Evolutionary conservation across 2,113 vertebrate genomes (phyloP).

Genomic region (Dipodomys ordii): DNA sequence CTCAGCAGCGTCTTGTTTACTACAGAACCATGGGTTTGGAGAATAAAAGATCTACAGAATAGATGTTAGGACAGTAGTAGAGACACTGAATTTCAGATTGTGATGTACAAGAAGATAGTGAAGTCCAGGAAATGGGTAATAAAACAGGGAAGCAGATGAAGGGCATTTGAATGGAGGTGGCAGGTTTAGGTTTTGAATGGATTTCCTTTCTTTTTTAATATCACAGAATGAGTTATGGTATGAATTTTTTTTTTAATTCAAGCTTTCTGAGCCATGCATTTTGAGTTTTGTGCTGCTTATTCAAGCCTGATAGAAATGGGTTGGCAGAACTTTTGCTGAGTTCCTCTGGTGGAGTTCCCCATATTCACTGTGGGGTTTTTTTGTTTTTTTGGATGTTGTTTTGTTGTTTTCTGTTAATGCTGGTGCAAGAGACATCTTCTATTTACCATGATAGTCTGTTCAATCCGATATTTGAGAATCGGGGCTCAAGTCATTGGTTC

Average conservation of each 20-base stretch:
- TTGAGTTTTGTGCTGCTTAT: background rate
- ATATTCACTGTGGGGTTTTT: background rate
- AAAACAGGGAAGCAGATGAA: conserved; percentile 18
- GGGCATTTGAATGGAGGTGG: background rate
- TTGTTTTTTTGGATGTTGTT: too few relatives aligned
- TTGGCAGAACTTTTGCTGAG: conserved; percentile 26
- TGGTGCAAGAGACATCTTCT: background rate
- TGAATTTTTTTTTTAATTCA: background rate
- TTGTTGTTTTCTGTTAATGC: background rate
- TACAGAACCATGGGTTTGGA: background rate
- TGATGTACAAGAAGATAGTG: background rate
- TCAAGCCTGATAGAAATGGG: background rate
- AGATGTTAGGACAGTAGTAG: background rate
- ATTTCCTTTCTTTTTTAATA: background rate
- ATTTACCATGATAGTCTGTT: background rate
- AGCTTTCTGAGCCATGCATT: background rate
- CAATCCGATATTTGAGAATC: background rate
- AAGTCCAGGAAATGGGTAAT: background rate
- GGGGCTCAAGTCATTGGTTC: conserved; percentile 17
- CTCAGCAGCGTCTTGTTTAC: background rate
- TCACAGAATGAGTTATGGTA: background rate
- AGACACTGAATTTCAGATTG: background rate
- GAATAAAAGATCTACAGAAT: background rate
- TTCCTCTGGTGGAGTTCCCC: conserved; percentile 13
- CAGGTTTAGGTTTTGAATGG: background rate